Percentiles rank a stretch among this genome's conserved stretches.
Evolutionary conservation across 2,113 vertebrate genomes (phyloP).

Genomic region (Callocephalon fimbriatum): DNA sequence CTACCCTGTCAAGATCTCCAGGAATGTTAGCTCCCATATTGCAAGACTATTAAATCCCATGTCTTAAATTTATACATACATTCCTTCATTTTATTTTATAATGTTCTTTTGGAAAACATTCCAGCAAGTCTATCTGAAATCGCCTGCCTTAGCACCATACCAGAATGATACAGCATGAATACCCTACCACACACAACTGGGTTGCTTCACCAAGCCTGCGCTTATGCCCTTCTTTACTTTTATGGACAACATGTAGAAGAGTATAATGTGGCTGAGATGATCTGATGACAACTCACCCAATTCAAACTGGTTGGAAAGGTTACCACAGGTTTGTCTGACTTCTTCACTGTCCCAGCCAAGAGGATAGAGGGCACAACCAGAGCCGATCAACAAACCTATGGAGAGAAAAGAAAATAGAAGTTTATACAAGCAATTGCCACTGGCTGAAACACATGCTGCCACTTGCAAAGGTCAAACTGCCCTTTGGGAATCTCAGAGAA

Average conservation of each 20-base stretch:
- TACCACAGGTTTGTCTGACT: slow-evolving; percentile 93
- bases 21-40: background rate
- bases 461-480: background rate
- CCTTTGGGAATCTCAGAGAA: background rate
- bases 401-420: background rate
- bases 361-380: slow-evolving; percentile 95
- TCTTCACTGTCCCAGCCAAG: slow-evolving; percentile 98
- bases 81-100: background rate
- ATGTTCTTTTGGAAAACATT: background rate
- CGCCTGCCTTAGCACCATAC: background rate
- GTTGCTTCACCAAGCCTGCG: background rate
- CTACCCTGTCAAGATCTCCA: background rate
- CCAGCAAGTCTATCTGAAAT: background rate
- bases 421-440: background rate
- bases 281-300: slow-evolving; percentile 82
- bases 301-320: slow-evolving; percentile 92
- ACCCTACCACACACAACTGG: background rate
- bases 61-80: background rate
- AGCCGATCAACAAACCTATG: slow-evolving; percentile 91
- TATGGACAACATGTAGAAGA: background rate
- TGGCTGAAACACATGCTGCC: background rate
- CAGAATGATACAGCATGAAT: background rate
- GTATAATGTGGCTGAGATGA: background rate
- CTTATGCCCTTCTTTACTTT: background rate
- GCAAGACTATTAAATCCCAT: background rate